Percentiles rank a stretch among this genome's conserved stretches.
phyloP scores from a whole-genome alignment of 2,113 vertebrate species.

The Cichladusa arquata region DNA sequence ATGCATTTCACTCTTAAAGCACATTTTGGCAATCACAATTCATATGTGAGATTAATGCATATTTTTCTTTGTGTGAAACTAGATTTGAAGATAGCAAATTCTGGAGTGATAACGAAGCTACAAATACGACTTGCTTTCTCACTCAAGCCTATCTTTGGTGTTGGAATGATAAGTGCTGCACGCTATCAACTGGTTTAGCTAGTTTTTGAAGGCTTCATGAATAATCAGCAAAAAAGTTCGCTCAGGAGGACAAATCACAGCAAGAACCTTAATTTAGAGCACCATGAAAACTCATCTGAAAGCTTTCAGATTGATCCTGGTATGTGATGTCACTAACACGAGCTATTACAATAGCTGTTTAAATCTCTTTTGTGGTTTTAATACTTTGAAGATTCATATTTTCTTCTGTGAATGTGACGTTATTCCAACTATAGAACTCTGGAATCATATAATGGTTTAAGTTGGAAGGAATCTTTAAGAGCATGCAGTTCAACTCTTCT shows the following conservation, averaged over 20 bases:
- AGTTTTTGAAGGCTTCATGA: background rate
- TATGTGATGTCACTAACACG: background rate
- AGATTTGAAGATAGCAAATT: background rate
- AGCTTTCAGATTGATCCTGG: background rate
- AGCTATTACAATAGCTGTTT: background rate
- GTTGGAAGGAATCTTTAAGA: background rate
- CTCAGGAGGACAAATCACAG: background rate
- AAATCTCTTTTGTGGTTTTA: background rate
- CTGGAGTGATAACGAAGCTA: constrained; percentile 8
- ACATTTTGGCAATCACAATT: background rate
- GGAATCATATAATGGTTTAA: background rate
- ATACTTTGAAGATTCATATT: background rate
- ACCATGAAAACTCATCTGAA: background rate
- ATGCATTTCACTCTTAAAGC: background rate
- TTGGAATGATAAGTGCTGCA: background rate
- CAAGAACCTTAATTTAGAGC: background rate
- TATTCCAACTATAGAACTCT: background rate
- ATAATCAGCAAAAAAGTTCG: background rate
- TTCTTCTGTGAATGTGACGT: background rate
- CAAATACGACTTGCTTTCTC: background rate
- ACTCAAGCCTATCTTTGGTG: background rate
- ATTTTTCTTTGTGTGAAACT: constrained; percentile 13
- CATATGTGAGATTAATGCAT: background rate
- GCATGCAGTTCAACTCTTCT: background rate
- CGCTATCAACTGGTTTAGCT: background rate